Evolutionary conservation across 1,140 invertebrate species (phyloP).

Genomic region (Trissolcus basalis): DNA sequence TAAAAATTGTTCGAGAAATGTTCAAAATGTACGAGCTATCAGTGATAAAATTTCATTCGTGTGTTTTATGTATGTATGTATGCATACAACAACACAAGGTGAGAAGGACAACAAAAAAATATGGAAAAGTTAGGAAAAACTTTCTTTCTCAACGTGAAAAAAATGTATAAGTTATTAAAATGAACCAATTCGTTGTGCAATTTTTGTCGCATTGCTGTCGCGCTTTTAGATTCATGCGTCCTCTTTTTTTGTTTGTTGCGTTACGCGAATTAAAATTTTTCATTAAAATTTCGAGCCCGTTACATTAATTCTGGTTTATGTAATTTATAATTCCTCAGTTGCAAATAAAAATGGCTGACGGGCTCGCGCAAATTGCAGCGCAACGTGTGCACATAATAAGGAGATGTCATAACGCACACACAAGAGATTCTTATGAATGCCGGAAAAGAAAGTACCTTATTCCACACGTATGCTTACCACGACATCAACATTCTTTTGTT

Average conservation of each 20-base stretch:
- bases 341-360: constrained; percentile 58
- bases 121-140: too few species aligned
- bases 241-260: constrained; percentile 5
- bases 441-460: constrained; percentile 52
- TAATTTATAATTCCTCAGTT: constrained; percentile 51
- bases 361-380: constrained; percentile 40
- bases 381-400: constrained; percentile 43
- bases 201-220: constrained; percentile 8
- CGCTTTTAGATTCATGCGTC: constrained; percentile 10
- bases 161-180: constrained; percentile 15
- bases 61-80: too few species aligned
- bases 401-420: constrained; percentile 43
- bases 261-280: constrained; percentile 35
- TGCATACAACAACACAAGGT: too few species aligned
- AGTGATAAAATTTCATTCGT: too few species aligned
- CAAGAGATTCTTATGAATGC: constrained; percentile 57
- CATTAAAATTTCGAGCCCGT: constrained; percentile 43
- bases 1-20: too few species aligned
- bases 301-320: constrained; percentile 42
- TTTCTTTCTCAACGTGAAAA: too few species aligned
- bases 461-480: constrained; percentile 44
- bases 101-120: too few species aligned
- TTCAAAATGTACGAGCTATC: too few species aligned
- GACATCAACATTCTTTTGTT: constrained; percentile 44
- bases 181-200: constrained; percentile 19